Base-by-base conservation (phyloP, 1,140 invertebrate genomes). In the Himalopsyche phryganea region DNA sequence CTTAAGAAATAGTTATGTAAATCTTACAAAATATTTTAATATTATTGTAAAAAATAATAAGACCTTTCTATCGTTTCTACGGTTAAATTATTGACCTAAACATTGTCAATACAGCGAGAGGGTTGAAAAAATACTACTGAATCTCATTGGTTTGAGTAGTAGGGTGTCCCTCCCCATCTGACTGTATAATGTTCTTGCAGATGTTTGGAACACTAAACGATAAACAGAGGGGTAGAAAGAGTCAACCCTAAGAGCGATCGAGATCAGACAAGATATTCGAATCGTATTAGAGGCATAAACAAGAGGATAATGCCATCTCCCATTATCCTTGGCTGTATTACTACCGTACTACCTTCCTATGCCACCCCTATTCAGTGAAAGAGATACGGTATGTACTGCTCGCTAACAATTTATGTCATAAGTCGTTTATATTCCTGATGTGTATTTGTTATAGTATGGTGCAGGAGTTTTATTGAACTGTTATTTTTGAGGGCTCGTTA, bases 231-330 rank as follows among this genome's bases (percentile, higher is more conserved):
- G 46, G 47, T 38, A 10, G 50, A 35, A 35, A 44, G n/a, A 32
- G 33, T 15, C 33, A 32, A 32, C 28, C 38, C 46, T 9, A 6
- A 11, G 17, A 41, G 46, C 45, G 36, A 49, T 56, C 38, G 42
- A 41, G 54, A 56, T 56, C 54, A 55, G 52, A 46, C 52, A 44
- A 56, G 54, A 56, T 56, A 56, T 56, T 56, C 54, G 54, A 56
- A 56, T 56, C 54, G 54, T 56, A 56, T 56, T 56, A 56, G 54
- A 56, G 54, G 47, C 54, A 56, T 56, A 56, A 56, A 56, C 54
- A 56, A 56, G 54, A 41, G 46, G 54, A 56, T 56, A 56, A 56
- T 56, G 54, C 54, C 54, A 17, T 17, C 47, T 42, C 35, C 54
- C 54, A 56, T 56, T 56, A 56, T 42, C 46, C 45, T 47, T 44